A percentile compares a stretch with the other conserved stretches of the same genome.
phyloP scores from a whole-genome alignment of 2,113 vertebrate genomes.

The Limanda limanda region DNA sequence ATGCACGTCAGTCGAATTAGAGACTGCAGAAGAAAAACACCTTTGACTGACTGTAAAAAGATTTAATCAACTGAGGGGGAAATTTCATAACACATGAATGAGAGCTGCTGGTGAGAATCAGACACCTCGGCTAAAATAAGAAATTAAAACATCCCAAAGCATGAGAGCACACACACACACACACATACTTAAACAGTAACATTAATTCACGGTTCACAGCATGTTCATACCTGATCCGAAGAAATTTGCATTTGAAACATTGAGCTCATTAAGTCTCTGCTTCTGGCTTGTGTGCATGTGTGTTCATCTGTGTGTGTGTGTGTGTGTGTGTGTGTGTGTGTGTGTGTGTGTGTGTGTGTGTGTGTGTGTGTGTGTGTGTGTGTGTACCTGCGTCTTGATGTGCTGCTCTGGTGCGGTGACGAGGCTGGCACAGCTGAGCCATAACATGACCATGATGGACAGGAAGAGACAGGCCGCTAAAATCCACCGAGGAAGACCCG shows the following conservation, averaged over 20 bases:
- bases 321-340: neutral
- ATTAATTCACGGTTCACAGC: too few species aligned
- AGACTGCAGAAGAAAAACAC: neutral
- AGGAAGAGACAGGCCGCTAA: constrained; percentile 94
- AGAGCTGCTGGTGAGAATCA: constrained; percentile 6
- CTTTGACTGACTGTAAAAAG: neutral
- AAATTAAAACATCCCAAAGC: constrained; percentile 1
- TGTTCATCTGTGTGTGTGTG: neutral
- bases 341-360: neutral
- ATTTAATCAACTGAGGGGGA: neutral
- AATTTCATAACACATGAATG: neutral
- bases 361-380: too few species aligned
- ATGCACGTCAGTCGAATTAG: neutral
- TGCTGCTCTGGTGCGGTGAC: constrained; percentile 94
- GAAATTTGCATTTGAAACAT: neutral
- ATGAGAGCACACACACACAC: neutral
- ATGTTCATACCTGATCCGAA: too few species aligned
- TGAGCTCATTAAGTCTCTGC: neutral
- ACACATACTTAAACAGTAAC: neutral
- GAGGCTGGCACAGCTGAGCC: constrained; percentile 96
- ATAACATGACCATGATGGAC: constrained; percentile 96
- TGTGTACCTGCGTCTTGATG: constrained; percentile 89
- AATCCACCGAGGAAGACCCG: constrained; percentile 96
- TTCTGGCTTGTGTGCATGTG: neutral
- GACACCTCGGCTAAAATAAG: neutral